Evolutionary conservation across 1,140 invertebrate genomes (phyloP), one percentile per base, ranked within the genome.

Genomic region (Drosophila miranda): DNA sequence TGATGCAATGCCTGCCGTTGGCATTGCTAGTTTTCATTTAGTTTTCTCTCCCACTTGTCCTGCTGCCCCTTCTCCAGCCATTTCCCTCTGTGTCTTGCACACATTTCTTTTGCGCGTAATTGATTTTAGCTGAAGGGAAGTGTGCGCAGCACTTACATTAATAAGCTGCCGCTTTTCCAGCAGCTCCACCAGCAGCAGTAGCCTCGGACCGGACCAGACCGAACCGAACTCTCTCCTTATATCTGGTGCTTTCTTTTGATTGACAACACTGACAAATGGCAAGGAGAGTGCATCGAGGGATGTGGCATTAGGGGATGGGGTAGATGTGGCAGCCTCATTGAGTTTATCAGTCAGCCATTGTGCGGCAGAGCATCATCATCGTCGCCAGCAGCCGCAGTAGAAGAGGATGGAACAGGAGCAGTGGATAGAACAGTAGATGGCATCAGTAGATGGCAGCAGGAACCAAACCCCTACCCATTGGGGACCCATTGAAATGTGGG

Each of bases 211-310:
- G 38, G 8, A 26, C 5, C 23, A 4, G 4, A 26, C 23, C 53
- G 34, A 42, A 14, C 13, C 23, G 38, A 6, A 26, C 23, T 43
- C 6, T 41, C 11, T 44, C 9, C 44, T 2, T 51, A 8, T 45
- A 5, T 55, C 58, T 52, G 52, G 11, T 54, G 21, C 48, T 54
- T 38, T 49, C 53, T 48, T 73, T 28, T 72, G 82, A 87, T 87
- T 87, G 82, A 88, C 82, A 81, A 52, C 30, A 23, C 67, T 69
- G 75, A 87, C 82, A 87, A 88, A 87, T 87, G 70, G 68, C 34
- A 11, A 4, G 34, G 3, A 11, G 34, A 58, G 60, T 66, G 76
- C 71, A 77, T 74, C 62, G 67, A 68, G 54, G 57, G 63, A 45
- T 51, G 51, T 42, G 19, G 45, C 50, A 38, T 49, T 26, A 23